These are phyloP conservation scores for Hestina assimilis DNA, from an alignment of 1,140 invertebrate genomes.

Conservation along the genomic window DNA sequence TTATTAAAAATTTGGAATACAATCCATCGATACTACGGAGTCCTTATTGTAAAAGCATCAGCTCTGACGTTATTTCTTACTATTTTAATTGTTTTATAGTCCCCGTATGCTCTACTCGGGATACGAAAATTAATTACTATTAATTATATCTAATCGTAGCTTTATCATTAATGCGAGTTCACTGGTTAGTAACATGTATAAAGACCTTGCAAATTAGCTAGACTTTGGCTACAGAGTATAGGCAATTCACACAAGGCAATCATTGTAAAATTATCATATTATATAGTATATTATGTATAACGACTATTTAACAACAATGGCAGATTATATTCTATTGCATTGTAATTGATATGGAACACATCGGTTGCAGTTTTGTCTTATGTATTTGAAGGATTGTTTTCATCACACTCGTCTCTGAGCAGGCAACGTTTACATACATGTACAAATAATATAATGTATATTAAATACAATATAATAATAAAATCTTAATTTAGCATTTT, in stretches of 20 bases:
- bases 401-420: not conserved
- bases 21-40: constrained; percentile 16
- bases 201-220: constrained; percentile 33
- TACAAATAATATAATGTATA: constrained; percentile 25
- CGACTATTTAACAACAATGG: constrained; percentile 58
- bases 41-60: constrained; percentile 14
- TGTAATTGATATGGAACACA: constrained; percentile 64
- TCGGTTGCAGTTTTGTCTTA: constrained; percentile 40
- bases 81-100: not conserved
- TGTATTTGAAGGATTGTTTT: not conserved
- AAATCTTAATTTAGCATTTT: constrained; percentile 24
- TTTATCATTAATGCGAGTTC: constrained; percentile 20
- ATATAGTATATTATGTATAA: constrained; percentile 26
- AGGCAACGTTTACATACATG: not conserved
- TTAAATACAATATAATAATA: constrained; percentile 27
- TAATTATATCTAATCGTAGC: constrained; percentile 10
- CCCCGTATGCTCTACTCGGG: not conserved
- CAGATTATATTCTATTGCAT: constrained; percentile 61
- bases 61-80: not conserved
- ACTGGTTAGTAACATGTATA: constrained; percentile 31
- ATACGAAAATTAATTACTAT: constrained; percentile 8
- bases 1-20: constrained; percentile 18
- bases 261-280: constrained; percentile 28
- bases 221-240: constrained; percentile 39
- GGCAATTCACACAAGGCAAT: constrained; percentile 40